Base-by-base conservation (phyloP, 2,797 vertebrate species). In the Myiotriccus ornatus region DNA sequence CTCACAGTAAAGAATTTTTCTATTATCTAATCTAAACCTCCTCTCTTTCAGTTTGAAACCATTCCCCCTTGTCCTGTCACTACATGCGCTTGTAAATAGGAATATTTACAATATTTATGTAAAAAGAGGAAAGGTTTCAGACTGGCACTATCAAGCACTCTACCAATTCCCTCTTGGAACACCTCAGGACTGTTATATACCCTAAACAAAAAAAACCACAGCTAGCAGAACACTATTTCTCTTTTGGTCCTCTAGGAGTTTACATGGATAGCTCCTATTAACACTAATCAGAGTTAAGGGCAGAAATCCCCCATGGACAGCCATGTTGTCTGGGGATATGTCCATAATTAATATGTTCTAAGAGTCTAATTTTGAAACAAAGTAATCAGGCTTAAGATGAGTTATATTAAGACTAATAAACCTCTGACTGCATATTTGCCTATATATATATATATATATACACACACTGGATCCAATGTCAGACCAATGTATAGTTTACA, bases 301-400 rank as follows among this genome's bases (percentile, higher is more conserved):
- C 86, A 84, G 86, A 70, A 90, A 93, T 90, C 52, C 75, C 62
- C 70, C 41, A 34, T 43, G 49, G 63, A 53, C 64, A 87, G 56
- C 37, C 20, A 75, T 59, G 28, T 57, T 94, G 50, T 82, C 88
- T 80, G 53, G 94, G 70, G 84, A 91, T 77, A 62, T 24, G 56
- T 67, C 90, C 73, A 93, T 93, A 96, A 96, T 90, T 83, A 97
- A 96, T 65, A 64, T 46, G 28, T 80, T 94, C 82, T 91, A 49
- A 65, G 50, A 95, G 37, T 77, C 77, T 96, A 95, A 94, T 92
- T 96, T 84, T 90, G 43, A 89, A 95, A 71, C 57, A 92, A 95
- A 90, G 81, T 95, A 90, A 90, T 87, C 80, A 90, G 91, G 80
- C 64, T 96, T 91, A 84, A 92, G 85, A 86, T 50, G 63, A 91